Conservation (phyloP, 2,113 vertebrate genomes). For the Salvelinus fontinalis region DNA sequence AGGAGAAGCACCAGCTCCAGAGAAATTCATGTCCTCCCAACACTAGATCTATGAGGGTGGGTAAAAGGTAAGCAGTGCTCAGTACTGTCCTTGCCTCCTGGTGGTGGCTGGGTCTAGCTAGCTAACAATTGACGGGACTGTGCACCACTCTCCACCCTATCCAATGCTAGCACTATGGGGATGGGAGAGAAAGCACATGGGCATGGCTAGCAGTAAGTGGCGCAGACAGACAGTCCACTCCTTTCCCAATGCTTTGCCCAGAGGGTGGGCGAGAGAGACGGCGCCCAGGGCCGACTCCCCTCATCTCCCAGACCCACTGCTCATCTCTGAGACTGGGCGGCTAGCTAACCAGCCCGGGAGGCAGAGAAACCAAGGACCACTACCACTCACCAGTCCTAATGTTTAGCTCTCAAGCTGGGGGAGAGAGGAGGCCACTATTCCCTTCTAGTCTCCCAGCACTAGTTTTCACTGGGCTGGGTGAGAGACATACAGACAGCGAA, state of each 20-base stretch:
- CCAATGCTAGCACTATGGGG: neutral
- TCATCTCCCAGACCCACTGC: too few relatives aligned
- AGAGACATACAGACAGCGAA: conserved; percentile 25
- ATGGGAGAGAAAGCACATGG: neutral
- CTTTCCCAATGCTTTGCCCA: too few relatives aligned
- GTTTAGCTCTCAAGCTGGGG: too few relatives aligned
- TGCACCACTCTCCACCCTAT: neutral
- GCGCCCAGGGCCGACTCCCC: too few relatives aligned
- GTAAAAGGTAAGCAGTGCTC: neutral
- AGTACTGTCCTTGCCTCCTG: neutral
- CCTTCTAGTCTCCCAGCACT: conserved; percentile 7
- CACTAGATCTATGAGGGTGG: neutral
- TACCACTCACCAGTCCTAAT: too few relatives aligned
- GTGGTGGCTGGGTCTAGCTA: neutral
- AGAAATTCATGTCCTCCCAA: neutral
- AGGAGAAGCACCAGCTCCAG: neutral
- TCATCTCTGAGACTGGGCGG: too few relatives aligned
- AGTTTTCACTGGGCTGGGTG: neutral
- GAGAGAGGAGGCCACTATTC: too few relatives aligned
- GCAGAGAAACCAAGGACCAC: neutral
- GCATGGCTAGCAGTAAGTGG: too few relatives aligned
- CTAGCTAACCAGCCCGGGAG: neutral
- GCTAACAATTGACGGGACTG: neutral
- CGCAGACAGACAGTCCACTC: too few relatives aligned
- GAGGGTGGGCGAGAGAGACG: too few relatives aligned